Evolutionary conservation across 2,113 vertebrate species (phyloP), one percentile per base, ranked within the genome.

Genomic region (Ptilonorhynchus violaceus): DNA sequence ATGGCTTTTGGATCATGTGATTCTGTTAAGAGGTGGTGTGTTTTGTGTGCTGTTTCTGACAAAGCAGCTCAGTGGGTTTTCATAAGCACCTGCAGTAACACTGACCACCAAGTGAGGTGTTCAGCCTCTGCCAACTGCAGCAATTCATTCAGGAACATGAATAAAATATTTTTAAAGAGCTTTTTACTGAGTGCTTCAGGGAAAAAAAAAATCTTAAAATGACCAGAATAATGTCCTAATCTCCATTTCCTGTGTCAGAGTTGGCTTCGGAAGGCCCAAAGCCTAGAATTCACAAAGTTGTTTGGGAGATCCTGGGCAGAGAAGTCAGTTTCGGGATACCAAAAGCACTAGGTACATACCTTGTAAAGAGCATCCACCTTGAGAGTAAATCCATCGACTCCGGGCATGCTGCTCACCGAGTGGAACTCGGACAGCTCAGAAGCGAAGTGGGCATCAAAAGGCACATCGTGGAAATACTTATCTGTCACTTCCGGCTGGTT

Each of bases 341-440:
- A 42, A 30, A 69, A 63, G 47, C 31, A 20, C 25, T 27, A 41
- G 23, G 9, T 31, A 90, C 82, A 1, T 55, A 99, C 99, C 99
- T 99, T 99, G 67, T 99, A 99, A 37, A 99, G 99, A 10, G 99
- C 99, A 20, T 99, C 99, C 5, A 99, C 99, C 96, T 99, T 99
- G 98, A 99, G 99, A 33, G 98, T 99, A 50, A 99, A 99, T 47
- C 99, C 99, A 15, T 99, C 99, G 11, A 99, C 98, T 4, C 99
- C 99, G 0, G 99, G 99, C 99, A 99, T 99, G 94, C 96, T 98
- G 21, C 98, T 97, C 93, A 99, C 97, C 5, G 97, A 75, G 11
- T 99, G 98, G 72, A 99, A 98, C 91, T 99, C 99, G 0, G 98
- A 92, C 49, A 98, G 78, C 37, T 99, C 99, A 0, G 99, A 99